A percentile compares a stretch with the other conserved stretches of the same genome.
Evolutionary conservation across 1,140 invertebrate species (phyloP).

Genomic region (Plutomurus gul): DNA sequence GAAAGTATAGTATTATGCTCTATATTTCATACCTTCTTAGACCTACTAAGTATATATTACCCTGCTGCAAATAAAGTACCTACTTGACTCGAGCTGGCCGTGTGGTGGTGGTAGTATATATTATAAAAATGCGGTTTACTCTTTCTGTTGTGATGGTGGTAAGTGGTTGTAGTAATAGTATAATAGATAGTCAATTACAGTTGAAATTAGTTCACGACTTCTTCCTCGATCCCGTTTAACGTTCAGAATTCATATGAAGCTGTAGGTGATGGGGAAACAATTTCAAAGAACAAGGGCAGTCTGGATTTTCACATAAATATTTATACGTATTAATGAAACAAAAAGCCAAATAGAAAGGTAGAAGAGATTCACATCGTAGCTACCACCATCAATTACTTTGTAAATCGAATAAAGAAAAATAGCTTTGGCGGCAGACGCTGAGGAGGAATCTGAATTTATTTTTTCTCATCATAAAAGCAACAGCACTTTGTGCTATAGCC

Average conservation of each 20-base stretch:
- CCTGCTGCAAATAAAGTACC: no score
- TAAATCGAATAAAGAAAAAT: constrained; percentile 28
- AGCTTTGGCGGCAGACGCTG: constrained; percentile 16
- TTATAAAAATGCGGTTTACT: not conserved
- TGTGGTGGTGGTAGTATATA: no score
- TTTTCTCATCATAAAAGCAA: not conserved
- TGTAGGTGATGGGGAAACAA: not conserved
- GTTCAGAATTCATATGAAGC: not conserved
- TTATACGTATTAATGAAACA: not conserved
- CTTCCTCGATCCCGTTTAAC: not conserved
- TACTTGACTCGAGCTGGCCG: no score
- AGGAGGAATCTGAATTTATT: constrained; percentile 19
- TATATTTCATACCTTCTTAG: no score
- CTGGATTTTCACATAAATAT: constrained; percentile 10
- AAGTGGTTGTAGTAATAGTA: constrained; percentile 8
- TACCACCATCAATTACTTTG: not conserved
- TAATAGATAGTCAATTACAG: constrained; percentile 37
- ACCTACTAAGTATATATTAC: no score
- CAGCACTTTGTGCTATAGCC: no score
- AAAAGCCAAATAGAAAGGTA: constrained; percentile 6
- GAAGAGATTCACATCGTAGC: not conserved
- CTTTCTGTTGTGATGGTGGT: not conserved
- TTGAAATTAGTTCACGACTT: constrained; percentile 44
- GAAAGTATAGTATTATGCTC: no score
- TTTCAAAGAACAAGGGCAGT: constrained; percentile 16